Conservation (phyloP, 2,113 vertebrate genomes). For the Hassar affinis region DNA sequence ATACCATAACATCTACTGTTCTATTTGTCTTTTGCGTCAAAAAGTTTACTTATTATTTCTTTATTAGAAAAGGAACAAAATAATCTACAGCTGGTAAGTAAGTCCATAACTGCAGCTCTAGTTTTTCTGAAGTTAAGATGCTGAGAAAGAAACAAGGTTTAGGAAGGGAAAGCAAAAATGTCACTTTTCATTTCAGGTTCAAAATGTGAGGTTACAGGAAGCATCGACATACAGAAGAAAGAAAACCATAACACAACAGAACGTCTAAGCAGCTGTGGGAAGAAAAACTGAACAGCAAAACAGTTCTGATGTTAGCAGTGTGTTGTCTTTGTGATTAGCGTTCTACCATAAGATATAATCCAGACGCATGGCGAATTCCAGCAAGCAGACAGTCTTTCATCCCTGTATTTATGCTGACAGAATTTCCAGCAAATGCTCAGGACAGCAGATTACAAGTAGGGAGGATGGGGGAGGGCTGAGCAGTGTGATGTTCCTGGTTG, state of each 20-base stretch:
- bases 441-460: neutral
- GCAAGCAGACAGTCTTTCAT: slow-evolving; percentile 27
- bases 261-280: slow-evolving; percentile 16
- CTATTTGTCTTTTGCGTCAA: slow-evolving; percentile 67
- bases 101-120: slow-evolving; percentile 54
- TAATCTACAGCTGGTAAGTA: slow-evolving; percentile 53
- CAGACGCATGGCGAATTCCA: slow-evolving; percentile 14
- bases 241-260: slow-evolving; percentile 22
- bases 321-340: slow-evolving; percentile 19
- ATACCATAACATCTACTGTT: slow-evolving; percentile 74
- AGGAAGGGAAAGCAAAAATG: slow-evolving; percentile 27
- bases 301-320: slow-evolving; percentile 22
- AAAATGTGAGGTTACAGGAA: slow-evolving; percentile 63
- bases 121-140: slow-evolving; percentile 41
- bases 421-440: slow-evolving; percentile 22
- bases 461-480: slow-evolving; percentile 15
- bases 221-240: slow-evolving; percentile 56
- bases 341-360: slow-evolving; percentile 33
- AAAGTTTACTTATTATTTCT: slow-evolving; percentile 54
- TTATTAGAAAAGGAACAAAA: slow-evolving; percentile 56
- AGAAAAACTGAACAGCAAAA: slow-evolving; percentile 27
- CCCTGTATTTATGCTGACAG: slow-evolving; percentile 11
- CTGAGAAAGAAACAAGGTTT: slow-evolving; percentile 27
- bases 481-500: slow-evolving; percentile 30
- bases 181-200: slow-evolving; percentile 50